Base-by-base conservation (phyloP, 2,113 vertebrate genomes). In the Isurus oxyrinchus region DNA sequence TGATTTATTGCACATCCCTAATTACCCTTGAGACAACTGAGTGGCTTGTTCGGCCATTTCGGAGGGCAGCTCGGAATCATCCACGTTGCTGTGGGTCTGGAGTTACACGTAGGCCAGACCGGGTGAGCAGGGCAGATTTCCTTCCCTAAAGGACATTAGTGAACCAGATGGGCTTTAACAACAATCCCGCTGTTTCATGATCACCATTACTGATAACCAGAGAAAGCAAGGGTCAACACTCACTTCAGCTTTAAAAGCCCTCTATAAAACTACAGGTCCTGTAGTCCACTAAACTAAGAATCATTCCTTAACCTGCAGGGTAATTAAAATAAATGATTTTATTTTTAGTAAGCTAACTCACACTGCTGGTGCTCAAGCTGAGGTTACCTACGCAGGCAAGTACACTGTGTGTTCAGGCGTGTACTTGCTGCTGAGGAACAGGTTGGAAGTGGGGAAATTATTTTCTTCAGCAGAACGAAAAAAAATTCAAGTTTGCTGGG, bases 311-410 rank as follows among this genome's bases (percentile, higher is more conserved):
- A 11, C n/a, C 13, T 81, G 40, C 76, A n/a, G 13, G 35, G 13
- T 81, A 81, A 81, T 81, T n/a, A 81, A 69, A 81, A 81, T 81
- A 79, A 79, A 79, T 79, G 6, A 81, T 81, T 81, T 81, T 81
- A n/a, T 81, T 81, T 81, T 81, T 81, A 81, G 35, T 35, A 35
- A 81, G 35, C 76, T 40, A 81, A 16, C 76, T 81, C 84, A 87
- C 40, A 87, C 84, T 53, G 84, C 44, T 53, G 84, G 21, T 53
- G 49, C 84, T 27, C 13, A 53, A 53, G 84, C 49, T 87, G 84
- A 53, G 44, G n/a, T 81, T 14, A 81, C 76, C 35, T 40, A 40
- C 13, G 11, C 76, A 81, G 35, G 76, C 35, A 40, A 40, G 76
- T 81, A 40, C n/a, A 40, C n/a, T n/a, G 35, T 49, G 44, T 53